Evolutionary conservation across 2,888 invertebrate species (phyloP), one percentile per base, ranked within the genome.

Genomic region (Drosophila falleni): DNA sequence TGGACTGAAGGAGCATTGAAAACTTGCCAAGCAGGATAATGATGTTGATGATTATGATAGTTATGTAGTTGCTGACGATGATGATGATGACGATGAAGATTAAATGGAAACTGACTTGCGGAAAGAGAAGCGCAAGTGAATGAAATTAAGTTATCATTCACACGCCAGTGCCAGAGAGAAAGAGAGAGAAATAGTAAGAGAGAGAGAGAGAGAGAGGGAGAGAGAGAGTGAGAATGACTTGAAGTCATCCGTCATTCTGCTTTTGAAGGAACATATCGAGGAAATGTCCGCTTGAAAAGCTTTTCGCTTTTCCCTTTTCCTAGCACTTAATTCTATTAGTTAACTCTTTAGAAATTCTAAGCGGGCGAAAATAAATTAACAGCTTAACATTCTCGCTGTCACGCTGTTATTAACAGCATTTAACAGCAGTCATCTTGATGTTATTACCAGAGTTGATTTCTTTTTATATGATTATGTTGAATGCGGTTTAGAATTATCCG

Each of bases 101-200:
- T 78, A 74, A 78, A 76, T 74, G 74, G 47, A 44, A 78, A 78
- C 59, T 77, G 74, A 77, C 76, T 77, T 78, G 76, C 76, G 66
- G 50, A 70, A 77, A 74, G 23, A 39, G 23, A 23, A 23, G 16
- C 23, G 35, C 54, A 33, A 73, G 50, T 67, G 46, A 61, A 54
- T 41, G 37, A 62, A 59, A 74, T 75, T 49, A 74, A 75, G 65
- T 74, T 74, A 75, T 65, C 75, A 70, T 60, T 68, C 50, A 51
- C 37, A 13, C 56, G 46, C 54, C 53, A 51, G 51, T 51, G 51
- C 19, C n/a, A 60, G 19, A 33, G 37, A 8, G 4, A 44, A 31
- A 3, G 13, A 10, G 10, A 33, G 23, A 19, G 41, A 35, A 8
- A 35, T 33, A 15, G 23, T 0, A 3, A 26, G 15, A 15, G n/a